Evolutionary conservation across 1,140 invertebrate genomes (phyloP).

Genomic region (Dufourea novaeangliae): DNA sequence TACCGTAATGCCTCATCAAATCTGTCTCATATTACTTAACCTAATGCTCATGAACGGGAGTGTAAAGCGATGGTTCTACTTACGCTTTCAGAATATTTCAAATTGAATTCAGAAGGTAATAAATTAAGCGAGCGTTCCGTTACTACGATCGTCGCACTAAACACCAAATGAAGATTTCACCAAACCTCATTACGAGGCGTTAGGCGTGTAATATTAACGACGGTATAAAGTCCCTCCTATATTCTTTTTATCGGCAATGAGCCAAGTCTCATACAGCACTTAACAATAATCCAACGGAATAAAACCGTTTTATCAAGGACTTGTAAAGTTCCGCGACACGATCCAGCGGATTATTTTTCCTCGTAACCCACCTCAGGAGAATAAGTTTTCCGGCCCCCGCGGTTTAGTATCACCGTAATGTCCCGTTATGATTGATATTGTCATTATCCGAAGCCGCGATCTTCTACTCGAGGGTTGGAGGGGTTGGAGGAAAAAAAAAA

Average conservation of each 20-base stretch:
- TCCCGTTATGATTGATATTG: slow-evolving; percentile 18
- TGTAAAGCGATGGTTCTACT: too few relatives aligned
- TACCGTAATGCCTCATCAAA: too few relatives aligned
- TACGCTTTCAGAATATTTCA: too few relatives aligned
- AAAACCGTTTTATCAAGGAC: neutral
- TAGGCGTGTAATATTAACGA: neutral
- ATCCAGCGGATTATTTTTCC: neutral
- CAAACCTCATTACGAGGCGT: neutral
- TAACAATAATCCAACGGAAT: neutral
- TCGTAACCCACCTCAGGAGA: neutral
- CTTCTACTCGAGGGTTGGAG: too few relatives aligned
- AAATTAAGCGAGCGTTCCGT: too few relatives aligned
- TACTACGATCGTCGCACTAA: too few relatives aligned
- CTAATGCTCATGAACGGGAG: too few relatives aligned
- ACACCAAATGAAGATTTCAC: too few relatives aligned
- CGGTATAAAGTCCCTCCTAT: neutral
- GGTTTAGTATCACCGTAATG: slow-evolving; percentile 15
- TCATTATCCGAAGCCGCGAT: slow-evolving; percentile 25
- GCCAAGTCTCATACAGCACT: neutral
- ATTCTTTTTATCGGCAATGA: neutral
- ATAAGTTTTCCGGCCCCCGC: neutral
- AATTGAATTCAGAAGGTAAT: too few relatives aligned
- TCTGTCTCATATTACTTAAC: too few relatives aligned
- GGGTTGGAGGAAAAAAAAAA: too few relatives aligned
- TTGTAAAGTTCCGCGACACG: slow-evolving; percentile 10